Percentiles rank a stretch among this genome's conserved stretches.
Conservation (phyloP, 1,140 invertebrate genomes). For the Brachionus rubens region DNA sequence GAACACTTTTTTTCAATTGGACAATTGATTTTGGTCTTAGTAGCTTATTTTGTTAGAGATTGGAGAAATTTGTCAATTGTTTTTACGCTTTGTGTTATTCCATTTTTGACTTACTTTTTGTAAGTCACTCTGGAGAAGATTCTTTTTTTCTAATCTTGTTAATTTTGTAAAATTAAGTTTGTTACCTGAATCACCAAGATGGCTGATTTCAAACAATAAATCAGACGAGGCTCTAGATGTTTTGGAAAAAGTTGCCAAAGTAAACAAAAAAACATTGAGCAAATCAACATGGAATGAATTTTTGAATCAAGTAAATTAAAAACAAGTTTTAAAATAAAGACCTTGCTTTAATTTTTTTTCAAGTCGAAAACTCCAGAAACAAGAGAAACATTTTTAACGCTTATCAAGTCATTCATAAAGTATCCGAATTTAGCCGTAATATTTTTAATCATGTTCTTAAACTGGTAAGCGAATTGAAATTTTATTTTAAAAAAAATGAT, state of each 20-base stretch:
- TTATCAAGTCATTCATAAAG: constrained; percentile 8
- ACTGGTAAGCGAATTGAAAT: neutral
- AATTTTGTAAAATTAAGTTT: constrained; percentile 26
- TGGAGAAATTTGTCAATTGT: neutral
- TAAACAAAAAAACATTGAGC: constrained; percentile 49
- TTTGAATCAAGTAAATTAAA: neutral
- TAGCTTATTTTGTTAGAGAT: constrained; percentile 44
- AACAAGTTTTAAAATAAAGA: neutral
- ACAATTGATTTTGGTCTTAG: constrained; percentile 8
- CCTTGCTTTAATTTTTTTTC: neutral
- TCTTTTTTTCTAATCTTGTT: too few relatives aligned
- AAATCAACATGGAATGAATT: neutral
- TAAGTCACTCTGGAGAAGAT: too few relatives aligned
- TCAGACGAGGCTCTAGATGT: constrained; percentile 51
- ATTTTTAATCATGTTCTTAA: neutral
- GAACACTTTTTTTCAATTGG: constrained; percentile 43
- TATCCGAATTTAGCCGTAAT: neutral
- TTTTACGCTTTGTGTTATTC: neutral
- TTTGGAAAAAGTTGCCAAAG: constrained; percentile 49
- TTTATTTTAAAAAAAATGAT: neutral
- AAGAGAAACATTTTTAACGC: neutral
- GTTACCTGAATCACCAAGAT: constrained; percentile 54
- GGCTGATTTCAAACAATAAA: constrained; percentile 51
- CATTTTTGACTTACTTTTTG: constrained; percentile 35
- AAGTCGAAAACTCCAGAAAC: neutral